Conservation (phyloP, 2,888 invertebrate genomes). For the Spilarctia lutea region DNA sequence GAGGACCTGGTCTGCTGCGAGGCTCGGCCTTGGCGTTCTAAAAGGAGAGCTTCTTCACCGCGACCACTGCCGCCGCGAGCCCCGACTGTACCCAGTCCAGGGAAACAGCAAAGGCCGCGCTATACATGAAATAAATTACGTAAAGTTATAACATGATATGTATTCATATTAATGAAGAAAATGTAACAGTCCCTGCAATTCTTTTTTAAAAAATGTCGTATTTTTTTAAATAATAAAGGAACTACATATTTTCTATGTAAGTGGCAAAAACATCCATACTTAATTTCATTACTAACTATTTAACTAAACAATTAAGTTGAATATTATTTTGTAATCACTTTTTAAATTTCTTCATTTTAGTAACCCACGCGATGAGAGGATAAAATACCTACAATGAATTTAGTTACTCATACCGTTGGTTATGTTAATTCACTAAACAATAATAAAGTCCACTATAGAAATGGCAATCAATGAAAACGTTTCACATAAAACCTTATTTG, state of each 20-base stretch:
- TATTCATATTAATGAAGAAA: neutral
- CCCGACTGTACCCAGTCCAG: constrained; percentile 81
- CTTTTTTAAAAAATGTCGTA: neutral
- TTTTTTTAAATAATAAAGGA: neutral
- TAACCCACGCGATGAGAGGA: no score
- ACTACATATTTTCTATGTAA: neutral
- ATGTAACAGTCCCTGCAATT: neutral
- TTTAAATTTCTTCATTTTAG: neutral
- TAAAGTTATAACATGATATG: neutral
- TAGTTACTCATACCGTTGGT: neutral
- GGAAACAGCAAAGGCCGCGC: constrained; percentile 95
- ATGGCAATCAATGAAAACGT: neutral
- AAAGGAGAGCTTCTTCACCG: constrained; percentile 90
- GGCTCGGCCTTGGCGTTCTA: constrained; percentile 92
- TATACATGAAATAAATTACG: constrained; percentile 64
- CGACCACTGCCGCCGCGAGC: constrained; percentile 81
- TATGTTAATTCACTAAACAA: no score
- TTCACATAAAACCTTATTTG: neutral
- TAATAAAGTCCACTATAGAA: neutral
- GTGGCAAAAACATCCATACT: no score
- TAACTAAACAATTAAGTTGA: no score
- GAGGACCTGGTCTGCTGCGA: constrained; percentile 91
- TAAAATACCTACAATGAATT: neutral
- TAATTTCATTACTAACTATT: no score
- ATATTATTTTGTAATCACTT: no score